A percentile compares a stretch with the other conserved stretches of the same genome.
Conservation (phyloP, 2,113 vertebrate genomes). For the Perca schrenkii region DNA sequence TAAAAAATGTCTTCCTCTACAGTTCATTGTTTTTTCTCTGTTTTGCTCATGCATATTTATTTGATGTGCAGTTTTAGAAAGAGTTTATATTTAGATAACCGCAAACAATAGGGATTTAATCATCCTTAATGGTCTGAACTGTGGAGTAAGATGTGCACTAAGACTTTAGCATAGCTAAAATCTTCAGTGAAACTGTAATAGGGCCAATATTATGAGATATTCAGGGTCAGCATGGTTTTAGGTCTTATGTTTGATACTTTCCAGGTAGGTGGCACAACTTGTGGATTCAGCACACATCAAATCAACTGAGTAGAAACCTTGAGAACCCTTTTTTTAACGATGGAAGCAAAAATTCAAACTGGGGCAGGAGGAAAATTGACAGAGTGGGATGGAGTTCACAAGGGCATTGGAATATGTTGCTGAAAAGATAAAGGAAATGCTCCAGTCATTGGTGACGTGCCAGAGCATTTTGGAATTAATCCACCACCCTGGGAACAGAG, state of each 20-base stretch:
- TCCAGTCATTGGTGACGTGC: conserved; percentile 39
- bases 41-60: conserved; percentile 24
- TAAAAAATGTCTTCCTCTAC: neutral
- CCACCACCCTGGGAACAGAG: conserved; percentile 35
- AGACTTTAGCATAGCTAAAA: neutral
- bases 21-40: neutral
- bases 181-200: neutral
- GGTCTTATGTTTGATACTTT: neutral
- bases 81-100: conserved; percentile 22
- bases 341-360: conserved; percentile 29
- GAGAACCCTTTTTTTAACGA: conserved; percentile 23
- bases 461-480: conserved; percentile 54
- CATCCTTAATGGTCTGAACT: neutral
- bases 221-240: neutral
- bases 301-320: neutral
- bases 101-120: conserved; percentile 31
- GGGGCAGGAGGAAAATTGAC: conserved; percentile 29
- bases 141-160: neutral
- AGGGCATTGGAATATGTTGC: conserved; percentile 46
- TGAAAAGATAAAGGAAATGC: conserved; percentile 42
- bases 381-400: conserved; percentile 52
- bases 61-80: conserved; percentile 2
- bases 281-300: neutral
- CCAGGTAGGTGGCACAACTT: neutral
- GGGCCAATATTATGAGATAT: neutral